Evolutionary conservation across 2,797 vertebrate species (phyloP), one percentile per base, ranked within the genome.

Genomic region (Naso thynnoides): DNA sequence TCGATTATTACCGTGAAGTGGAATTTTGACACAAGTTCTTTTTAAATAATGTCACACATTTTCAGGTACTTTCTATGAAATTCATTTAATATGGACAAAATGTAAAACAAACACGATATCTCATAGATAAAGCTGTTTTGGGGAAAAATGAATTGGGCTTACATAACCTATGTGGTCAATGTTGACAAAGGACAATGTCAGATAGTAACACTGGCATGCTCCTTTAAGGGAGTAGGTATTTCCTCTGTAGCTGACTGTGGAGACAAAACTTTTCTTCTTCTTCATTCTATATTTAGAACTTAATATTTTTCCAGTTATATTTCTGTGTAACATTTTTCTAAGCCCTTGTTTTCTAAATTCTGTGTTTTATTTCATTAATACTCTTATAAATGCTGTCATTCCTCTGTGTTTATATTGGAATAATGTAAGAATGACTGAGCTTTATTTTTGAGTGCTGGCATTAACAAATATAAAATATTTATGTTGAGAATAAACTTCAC

Each of bases 401-500:
- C 24, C 52, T 62, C 7, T 27, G 2, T 18, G 48, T 61, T 71
- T 16, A 3, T n/a, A 26, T 11, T 8, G 21, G 3, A 10, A 52
- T 26, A 61, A 69, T 50, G n/a, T n/a, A 65, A 64, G 8, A 31
- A 38, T 4, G 41, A 62, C 48, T 82, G 0, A 1, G 29, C 5
- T 48, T 64, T 0, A 55, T 76, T 50, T 59, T 6, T 55, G 1
- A 48, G 57, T 57, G 31, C 41, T 41, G 65, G 66, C 45, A 57
- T 41, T n/a, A 59, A 50, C 3, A 70, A 62, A 79, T 27, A n/a
- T n/a, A n/a, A n/a, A 0, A 74, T 48, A 73, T 71, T 38, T 69
- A 50, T 27, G 31, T 13, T 49, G n/a, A 58, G 27, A 78, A 59
- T 66, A 26, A 60, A 60, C 67, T 45, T 61, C 14, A 52, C 16